Percentiles rank a stretch among this genome's conserved stretches.
Evolutionary conservation across 1,140 invertebrate genomes (phyloP).

Genomic region (Lycorma delicatula): DNA sequence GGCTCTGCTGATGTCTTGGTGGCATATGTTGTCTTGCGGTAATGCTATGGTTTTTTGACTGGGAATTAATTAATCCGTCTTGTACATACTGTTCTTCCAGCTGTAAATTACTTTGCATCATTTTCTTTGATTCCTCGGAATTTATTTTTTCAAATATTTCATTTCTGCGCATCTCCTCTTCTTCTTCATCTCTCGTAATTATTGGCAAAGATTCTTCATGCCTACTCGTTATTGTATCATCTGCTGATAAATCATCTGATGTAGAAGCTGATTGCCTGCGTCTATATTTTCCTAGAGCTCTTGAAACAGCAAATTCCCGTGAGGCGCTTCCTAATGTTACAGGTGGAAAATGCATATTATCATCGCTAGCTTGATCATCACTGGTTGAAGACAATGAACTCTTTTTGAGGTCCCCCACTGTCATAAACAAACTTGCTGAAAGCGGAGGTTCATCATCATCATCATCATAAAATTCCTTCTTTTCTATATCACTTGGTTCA

Average conservation of each 20-base stretch:
- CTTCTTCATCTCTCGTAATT: conserved; percentile 26
- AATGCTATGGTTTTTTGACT: not conserved
- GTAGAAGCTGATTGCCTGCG: conserved; percentile 48
- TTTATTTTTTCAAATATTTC: conserved; percentile 28
- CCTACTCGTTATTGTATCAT: conserved; percentile 38
- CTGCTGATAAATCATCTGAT: conserved; percentile 40
- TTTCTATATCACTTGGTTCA: conserved; percentile 23
- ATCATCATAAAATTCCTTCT: conserved; percentile 33
- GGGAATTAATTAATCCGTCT: not conserved
- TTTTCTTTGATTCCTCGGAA: conserved; percentile 24
- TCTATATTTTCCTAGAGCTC: conserved; percentile 71
- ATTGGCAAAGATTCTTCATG: conserved; percentile 32
- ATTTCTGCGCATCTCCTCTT: conserved; percentile 25
- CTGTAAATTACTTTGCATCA: not conserved
- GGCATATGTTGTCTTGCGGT: conserved; percentile 36
- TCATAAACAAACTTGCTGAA: conserved; percentile 48
- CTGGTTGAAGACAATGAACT: conserved; percentile 39
- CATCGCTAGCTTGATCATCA: conserved; percentile 39
- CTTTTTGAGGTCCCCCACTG: conserved; percentile 61
- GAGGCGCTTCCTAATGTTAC: conserved; percentile 51
- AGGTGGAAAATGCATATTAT: conserved; percentile 38
- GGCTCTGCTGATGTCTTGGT: conserved; percentile 63
- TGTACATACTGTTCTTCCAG: conserved; percentile 20
- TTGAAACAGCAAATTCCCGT: conserved; percentile 75
- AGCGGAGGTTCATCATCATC: conserved; percentile 45